phyloP scores from a whole-genome alignment of 2,797 vertebrate genomes.

The Rhynchonycteris naso region DNA sequence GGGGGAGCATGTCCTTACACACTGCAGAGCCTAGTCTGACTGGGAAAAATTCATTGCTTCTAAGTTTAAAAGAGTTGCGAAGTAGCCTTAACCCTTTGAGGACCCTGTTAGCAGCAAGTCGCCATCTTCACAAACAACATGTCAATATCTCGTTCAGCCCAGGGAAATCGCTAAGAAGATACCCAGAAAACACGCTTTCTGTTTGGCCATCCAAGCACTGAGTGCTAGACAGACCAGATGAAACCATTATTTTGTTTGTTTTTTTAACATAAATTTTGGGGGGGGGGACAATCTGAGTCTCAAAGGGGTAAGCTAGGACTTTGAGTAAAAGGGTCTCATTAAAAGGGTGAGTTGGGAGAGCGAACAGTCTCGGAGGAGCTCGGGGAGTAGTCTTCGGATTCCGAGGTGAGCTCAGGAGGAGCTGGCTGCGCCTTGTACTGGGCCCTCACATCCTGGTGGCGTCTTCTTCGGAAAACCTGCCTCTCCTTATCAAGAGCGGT shows the following conservation, averaged over 20 bases:
- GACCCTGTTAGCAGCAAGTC: slow-evolving; percentile 86
- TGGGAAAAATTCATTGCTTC: slow-evolving; percentile 88
- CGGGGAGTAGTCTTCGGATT: slow-evolving; percentile 96
- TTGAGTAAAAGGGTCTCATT: slow-evolving; percentile 88
- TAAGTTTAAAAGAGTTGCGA: slow-evolving; percentile 82
- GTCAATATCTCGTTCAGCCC: slow-evolving; percentile 77
- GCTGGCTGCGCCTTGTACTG: slow-evolving; percentile 87
- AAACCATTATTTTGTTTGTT: slow-evolving; percentile 73
- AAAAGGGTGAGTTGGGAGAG: slow-evolving; percentile 98
- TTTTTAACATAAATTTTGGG: slow-evolving; percentile 74
- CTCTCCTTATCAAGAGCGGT: slow-evolving; percentile 99
- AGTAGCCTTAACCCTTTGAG: slow-evolving; percentile 89
- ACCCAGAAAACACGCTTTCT: slow-evolving; percentile 82
- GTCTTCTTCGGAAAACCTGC: slow-evolving; percentile 98
- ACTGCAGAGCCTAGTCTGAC: slow-evolving; percentile 85
- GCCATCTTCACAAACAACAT: slow-evolving; percentile 81
- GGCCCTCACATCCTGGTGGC: slow-evolving; percentile 95
- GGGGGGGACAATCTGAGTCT: slow-evolving; percentile 84
- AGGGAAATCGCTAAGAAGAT: slow-evolving; percentile 83
- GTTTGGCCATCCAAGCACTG: slow-evolving; percentile 78
- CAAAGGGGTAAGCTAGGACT: slow-evolving; percentile 89
- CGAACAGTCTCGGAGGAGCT: slow-evolving; percentile 95
- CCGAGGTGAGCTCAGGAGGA: slow-evolving; percentile 92
- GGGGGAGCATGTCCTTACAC: slow-evolving; percentile 87
- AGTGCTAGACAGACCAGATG: slow-evolving; percentile 81